Percentiles rank a stretch among this genome's conserved stretches.
These are phyloP conservation scores for Sebastolobus altivelis DNA, from an alignment of 2,797 vertebrate genomes.

Conservation along the genomic window DNA sequence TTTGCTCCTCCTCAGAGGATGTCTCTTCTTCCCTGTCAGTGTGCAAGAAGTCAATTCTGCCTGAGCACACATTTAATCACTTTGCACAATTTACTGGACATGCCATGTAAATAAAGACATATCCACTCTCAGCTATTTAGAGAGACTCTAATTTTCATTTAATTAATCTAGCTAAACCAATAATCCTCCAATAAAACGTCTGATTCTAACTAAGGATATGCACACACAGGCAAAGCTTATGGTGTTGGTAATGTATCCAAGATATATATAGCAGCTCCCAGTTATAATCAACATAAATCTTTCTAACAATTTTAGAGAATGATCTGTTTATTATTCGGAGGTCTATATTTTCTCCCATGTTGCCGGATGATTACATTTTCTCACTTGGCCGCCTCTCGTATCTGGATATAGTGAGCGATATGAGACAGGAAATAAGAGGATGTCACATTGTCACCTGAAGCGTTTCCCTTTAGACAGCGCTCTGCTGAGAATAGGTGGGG, in stretches of 20 bases:
- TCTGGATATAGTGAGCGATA: slow-evolving; percentile 37
- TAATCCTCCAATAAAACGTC: slow-evolving; percentile 24
- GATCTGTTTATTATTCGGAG: slow-evolving; percentile 59
- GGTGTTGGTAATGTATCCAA: slow-evolving; percentile 12
- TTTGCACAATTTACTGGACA: slow-evolving; percentile 47
- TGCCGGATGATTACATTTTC: slow-evolving; percentile 61
- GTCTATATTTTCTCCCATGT: slow-evolving; percentile 51
- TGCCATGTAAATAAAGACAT: slow-evolving; percentile 36
- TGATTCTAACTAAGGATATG: slow-evolving; percentile 1
- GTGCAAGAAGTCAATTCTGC: slow-evolving; percentile 27
- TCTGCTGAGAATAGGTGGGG: slow-evolving; percentile 76
- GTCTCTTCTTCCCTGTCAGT: slow-evolving; percentile 16
- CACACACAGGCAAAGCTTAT: slow-evolving; percentile 10
- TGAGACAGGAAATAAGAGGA: slow-evolving; percentile 52
- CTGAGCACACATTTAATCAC: slow-evolving; percentile 47
- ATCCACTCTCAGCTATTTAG: slow-evolving; percentile 25
- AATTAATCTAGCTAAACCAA: slow-evolving; percentile 22
- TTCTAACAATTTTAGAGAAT: slow-evolving; percentile 28
- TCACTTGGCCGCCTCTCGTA: slow-evolving; percentile 48
- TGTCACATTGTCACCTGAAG: slow-evolving; percentile 81
- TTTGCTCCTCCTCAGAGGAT: slow-evolving; percentile 17
- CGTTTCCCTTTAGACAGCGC: slow-evolving; percentile 81
- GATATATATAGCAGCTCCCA: slow-evolving; percentile 23
- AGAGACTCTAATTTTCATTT: slow-evolving; percentile 33
- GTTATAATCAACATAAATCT: slow-evolving; percentile 46